A percentile compares a stretch with the other conserved stretches of the same genome.
These are phyloP conservation scores for Lordiphosa andalusiaca DNA, from an alignment of 2,888 invertebrate genomes.

Conservation along the genomic window DNA sequence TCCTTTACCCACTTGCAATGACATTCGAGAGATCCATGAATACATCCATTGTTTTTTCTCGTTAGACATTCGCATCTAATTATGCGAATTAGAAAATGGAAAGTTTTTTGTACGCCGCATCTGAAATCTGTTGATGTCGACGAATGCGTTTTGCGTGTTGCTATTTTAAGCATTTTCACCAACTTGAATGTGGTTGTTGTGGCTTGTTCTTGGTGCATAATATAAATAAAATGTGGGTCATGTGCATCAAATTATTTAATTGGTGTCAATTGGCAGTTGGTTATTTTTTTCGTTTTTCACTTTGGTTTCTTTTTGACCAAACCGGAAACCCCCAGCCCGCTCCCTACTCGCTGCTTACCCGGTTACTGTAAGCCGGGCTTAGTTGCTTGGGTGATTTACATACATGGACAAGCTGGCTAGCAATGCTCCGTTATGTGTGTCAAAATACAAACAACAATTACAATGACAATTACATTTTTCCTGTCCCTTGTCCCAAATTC, in stretches of 20 bases:
- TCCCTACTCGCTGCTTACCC: neutral
- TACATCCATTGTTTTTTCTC: too few relatives aligned
- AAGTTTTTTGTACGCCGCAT: too few relatives aligned
- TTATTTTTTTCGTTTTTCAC: constrained; percentile 25
- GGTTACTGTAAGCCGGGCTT: constrained; percentile 30
- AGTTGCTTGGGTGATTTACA: constrained; percentile 33
- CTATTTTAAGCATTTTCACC: constrained; percentile 31
- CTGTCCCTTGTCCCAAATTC: constrained; percentile 22
- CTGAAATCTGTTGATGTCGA: too few relatives aligned
- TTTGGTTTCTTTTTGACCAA: constrained; percentile 20
- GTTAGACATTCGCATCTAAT: too few relatives aligned
- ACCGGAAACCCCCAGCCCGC: constrained; percentile 1
- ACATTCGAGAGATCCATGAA: too few relatives aligned
- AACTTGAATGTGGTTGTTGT: constrained; percentile 20
- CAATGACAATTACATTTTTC: constrained; percentile 20
- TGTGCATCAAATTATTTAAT: constrained; percentile 75
- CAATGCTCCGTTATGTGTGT: constrained; percentile 20
- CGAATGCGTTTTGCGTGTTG: neutral
- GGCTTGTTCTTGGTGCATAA: constrained; percentile 36
- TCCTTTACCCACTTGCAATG: too few relatives aligned
- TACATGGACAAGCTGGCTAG: constrained; percentile 5
- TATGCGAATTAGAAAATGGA: constrained; percentile 9
- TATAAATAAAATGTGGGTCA: constrained; percentile 71
- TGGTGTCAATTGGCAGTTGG: constrained; percentile 66
- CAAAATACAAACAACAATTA: constrained; percentile 25